Evolutionary conservation across 2,797 vertebrate species (phyloP).

Genomic region (Toxotes lorentzi): DNA sequence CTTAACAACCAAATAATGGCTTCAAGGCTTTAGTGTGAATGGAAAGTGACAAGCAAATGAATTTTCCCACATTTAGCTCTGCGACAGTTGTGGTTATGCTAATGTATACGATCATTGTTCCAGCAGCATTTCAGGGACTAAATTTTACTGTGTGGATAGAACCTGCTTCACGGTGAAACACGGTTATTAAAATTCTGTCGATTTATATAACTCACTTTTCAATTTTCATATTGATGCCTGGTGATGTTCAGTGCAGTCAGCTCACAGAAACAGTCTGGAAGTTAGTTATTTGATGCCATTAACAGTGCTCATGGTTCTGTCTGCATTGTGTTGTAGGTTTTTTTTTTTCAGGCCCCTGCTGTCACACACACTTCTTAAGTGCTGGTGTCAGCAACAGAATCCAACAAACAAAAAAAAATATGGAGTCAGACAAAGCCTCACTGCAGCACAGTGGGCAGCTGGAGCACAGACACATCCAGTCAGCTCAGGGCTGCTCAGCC

Average conservation of each 20-base stretch:
- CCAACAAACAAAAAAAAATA: background rate
- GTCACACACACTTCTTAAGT: constrained; percentile 1
- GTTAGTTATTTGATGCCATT: background rate
- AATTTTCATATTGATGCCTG: background rate
- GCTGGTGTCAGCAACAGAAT: constrained; percentile 24
- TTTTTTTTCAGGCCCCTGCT: background rate
- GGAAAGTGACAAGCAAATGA: background rate
- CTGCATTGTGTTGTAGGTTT: background rate
- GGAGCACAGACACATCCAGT: constrained; percentile 11
- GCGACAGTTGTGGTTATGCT: no score
- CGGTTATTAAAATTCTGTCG: background rate
- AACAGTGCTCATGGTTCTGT: background rate
- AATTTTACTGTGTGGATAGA: background rate
- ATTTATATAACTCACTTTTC: background rate
- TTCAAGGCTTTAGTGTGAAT: no score
- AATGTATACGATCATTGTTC: background rate
- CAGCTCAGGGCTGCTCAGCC: constrained; percentile 14
- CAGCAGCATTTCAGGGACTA: background rate
- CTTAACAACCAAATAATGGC: background rate
- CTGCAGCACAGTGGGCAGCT: constrained; percentile 20
- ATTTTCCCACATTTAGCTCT: background rate
- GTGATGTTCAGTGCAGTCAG: background rate
- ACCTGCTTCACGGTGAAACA: background rate
- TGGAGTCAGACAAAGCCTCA: background rate
- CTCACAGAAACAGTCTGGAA: background rate